Percentiles rank a stretch among this genome's conserved stretches.
These are phyloP conservation scores for Uria aalge DNA, from an alignment of 2,113 vertebrate species.

Conservation along the genomic window DNA sequence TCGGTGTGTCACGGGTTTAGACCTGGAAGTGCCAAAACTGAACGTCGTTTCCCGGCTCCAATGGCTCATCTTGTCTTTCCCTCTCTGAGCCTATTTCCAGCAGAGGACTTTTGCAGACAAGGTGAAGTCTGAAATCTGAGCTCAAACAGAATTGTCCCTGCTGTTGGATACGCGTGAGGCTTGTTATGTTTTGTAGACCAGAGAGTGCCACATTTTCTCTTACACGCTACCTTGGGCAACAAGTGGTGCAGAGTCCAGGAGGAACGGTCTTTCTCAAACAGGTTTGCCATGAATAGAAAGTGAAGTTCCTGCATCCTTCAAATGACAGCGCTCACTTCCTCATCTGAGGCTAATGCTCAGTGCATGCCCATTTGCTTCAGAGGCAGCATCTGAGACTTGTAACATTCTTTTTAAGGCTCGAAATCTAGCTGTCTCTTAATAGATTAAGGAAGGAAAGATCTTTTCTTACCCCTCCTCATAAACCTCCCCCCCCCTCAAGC, in stretches of 20 bases:
- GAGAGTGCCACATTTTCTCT: not conserved
- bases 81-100: not conserved
- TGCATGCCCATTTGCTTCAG: not conserved
- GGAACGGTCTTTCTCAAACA: not conserved
- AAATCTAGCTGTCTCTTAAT: not conserved
- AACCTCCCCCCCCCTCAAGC: not conserved
- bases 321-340: not conserved
- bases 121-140: not conserved
- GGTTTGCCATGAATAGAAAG: not conserved
- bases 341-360: not conserved
- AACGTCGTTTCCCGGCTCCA: accelerated
- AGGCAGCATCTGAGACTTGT: not conserved
- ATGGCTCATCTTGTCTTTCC: not conserved
- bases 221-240: accelerated
- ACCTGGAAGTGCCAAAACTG: not conserved
- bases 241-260: not conserved
- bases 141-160: not conserved
- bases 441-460: not conserved
- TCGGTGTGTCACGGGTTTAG: not conserved
- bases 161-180: not conserved
- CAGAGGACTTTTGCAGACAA: not conserved
- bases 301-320: not conserved
- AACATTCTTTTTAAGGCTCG: not conserved
- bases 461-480: not conserved
- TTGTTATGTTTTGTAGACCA: not conserved